A percentile compares a stretch with the other conserved stretches of the same genome.
These are phyloP conservation scores for Cremastinae sp. DNA, from an alignment of 2,888 invertebrate species.

Conservation along the genomic window DNA sequence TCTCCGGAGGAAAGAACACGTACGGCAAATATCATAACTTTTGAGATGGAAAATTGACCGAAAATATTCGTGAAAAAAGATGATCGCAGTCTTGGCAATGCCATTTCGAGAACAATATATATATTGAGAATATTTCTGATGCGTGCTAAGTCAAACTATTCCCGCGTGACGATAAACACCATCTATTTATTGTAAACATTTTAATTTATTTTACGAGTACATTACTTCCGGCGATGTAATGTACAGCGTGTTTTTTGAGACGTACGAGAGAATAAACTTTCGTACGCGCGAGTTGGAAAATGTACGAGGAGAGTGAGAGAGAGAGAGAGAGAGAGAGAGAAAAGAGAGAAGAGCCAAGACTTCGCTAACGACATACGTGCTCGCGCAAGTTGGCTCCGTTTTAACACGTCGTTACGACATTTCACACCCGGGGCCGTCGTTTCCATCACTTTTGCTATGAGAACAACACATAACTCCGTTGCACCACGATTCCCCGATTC, in stretches of 20 bases:
- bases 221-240: slow-evolving; percentile 12
- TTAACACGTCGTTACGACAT: slow-evolving; percentile 79
- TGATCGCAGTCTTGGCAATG: no score
- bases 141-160: no score
- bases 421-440: slow-evolving; percentile 71
- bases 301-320: slow-evolving; percentile 7
- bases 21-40: slow-evolving; percentile 69
- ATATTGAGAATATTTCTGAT: no score
- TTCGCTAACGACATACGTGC: slow-evolving; percentile 63
- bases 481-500: slow-evolving; percentile 29
- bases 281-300: slow-evolving; percentile 25
- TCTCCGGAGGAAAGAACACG: slow-evolving; percentile 62
- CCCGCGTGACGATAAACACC: neutral
- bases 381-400: slow-evolving; percentile 70
- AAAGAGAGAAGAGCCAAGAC: no score
- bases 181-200: neutral
- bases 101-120: no score
- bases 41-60: slow-evolving; percentile 32
- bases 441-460: slow-evolving; percentile 24
- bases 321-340: slow-evolving; percentile 25
- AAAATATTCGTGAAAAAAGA: no score
- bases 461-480: slow-evolving; percentile 38
- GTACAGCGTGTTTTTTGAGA: neutral
- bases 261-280: slow-evolving; percentile 39
- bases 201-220: neutral